A percentile compares a stretch with the other conserved stretches of the same genome.
Evolutionary conservation across 2,888 invertebrate genomes (phyloP).

Genomic region (Schrankia costaestrigalis): DNA sequence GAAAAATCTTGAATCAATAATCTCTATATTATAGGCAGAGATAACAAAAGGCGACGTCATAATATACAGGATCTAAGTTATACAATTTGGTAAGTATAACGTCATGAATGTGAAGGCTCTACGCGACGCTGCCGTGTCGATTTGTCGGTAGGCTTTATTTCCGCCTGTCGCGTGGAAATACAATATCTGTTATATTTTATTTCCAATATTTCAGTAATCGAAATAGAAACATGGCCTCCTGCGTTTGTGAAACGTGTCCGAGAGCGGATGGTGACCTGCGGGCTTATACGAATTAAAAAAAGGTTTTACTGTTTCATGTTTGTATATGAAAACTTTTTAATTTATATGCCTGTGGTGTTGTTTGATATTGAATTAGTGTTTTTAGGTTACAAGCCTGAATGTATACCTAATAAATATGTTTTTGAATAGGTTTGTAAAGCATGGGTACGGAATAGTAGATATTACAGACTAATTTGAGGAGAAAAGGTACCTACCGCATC

Average conservation of each 20-base stretch:
- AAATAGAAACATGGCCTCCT: slow-evolving; percentile 56
- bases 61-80: slow-evolving; percentile 1
- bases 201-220: slow-evolving; percentile 63
- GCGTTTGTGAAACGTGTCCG: slow-evolving; percentile 43
- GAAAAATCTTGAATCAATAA: no score
- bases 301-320: slow-evolving; percentile 16
- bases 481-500: no score
- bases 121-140: slow-evolving; percentile 31
- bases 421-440: no score
- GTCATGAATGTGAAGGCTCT: slow-evolving; percentile 9
- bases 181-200: slow-evolving; percentile 71
- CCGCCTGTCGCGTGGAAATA: slow-evolving; percentile 71
- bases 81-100: slow-evolving; percentile 15
- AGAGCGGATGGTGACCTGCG: slow-evolving; percentile 14
- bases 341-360: background rate
- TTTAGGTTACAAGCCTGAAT: no score
- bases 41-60: background rate
- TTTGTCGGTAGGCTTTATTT: slow-evolving; percentile 69
- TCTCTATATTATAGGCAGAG: no score
- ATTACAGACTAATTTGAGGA: no score
- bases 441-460: no score
- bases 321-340: slow-evolving; percentile 2
- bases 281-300: slow-evolving; percentile 23
- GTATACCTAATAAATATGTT: no score
- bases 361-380: no score